Evolutionary conservation across 2,113 vertebrate genomes (phyloP).

Genomic region (Syrrhaptes paradoxus): DNA sequence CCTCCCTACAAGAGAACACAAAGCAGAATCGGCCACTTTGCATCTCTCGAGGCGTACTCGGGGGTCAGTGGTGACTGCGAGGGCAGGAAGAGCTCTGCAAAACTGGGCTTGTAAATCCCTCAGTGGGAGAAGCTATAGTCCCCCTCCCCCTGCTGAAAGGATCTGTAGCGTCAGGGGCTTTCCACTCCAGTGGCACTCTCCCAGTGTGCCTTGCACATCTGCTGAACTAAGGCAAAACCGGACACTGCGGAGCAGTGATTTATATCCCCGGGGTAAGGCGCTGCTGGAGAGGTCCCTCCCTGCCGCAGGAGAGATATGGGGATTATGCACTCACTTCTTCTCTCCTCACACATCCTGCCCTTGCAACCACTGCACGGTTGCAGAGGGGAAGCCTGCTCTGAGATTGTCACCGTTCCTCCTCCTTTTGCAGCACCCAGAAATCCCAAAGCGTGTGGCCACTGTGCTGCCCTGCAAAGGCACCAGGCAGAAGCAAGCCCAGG

Average conservation of each 20-base stretch:
- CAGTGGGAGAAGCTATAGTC: not conserved
- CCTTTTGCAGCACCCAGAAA: not conserved
- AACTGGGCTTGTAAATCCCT: not conserved
- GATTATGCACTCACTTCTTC: not conserved
- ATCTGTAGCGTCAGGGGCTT: not conserved
- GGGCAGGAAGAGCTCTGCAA: not conserved
- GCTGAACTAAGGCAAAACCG: constrained; percentile 44
- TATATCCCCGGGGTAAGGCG: constrained; percentile 1
- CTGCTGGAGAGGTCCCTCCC: constrained; percentile 9
- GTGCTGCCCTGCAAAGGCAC: not conserved
- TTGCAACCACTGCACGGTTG: accelerated
- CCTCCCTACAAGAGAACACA: not conserved
- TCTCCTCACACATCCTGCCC: not conserved
- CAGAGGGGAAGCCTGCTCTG: not conserved
- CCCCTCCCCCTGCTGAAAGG: not conserved
- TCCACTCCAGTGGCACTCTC: not conserved
- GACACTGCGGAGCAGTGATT: constrained; percentile 55
- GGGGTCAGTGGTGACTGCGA: not conserved
- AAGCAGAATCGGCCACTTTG: not conserved
- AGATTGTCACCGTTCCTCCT: not conserved
- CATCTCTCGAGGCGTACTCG: not conserved
- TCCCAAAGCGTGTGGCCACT: not conserved
- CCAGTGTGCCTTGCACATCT: constrained; percentile 39
- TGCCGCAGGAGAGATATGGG: not conserved
- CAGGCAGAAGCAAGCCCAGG: not conserved